Base-by-base conservation (phyloP, 2,113 vertebrate genomes). In the Carlito syrichta region DNA sequence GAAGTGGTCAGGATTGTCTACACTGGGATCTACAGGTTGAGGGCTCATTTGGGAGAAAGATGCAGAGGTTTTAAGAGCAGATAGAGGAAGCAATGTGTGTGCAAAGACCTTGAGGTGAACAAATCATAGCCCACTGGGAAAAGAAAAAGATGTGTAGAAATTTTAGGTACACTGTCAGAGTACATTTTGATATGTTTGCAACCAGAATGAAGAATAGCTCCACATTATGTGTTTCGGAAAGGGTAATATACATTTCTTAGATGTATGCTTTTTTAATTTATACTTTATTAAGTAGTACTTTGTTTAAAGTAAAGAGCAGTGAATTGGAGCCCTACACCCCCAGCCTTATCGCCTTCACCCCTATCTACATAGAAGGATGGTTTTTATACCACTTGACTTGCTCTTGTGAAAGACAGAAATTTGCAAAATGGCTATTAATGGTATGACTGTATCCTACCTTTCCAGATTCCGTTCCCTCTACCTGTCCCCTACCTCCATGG, bases 291-390 rank as follows among this genome's bases (percentile, higher is more conserved):
- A 58, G 27, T 68, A 82, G 62, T 17, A 66, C 86, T 78, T 68
- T 82, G 56, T 54, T 88, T 85, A 54, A 91, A 94, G 40, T 50
- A 12, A 81, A 66, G 16, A 71, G 7, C 32, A 62, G 68, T 86
- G n/a, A 48, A 5, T 12, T 78, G 43, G 38, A 91, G 4, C 6
- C 4, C 52, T 45, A 43, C 6, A 16, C 25, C 19, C 8, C 38
- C 25, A 4, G 8, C 20, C 32, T 8, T 7, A n/a, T 5, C 38
- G 12, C 50, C 56, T 45, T 20, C 27, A 74, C 10, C 20, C 9
- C n/a, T 52, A 6, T 1, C 14, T 11, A 13, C 27, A 23, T 1
- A 56, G 20, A 40, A 62, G 35, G 35, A 5, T 52, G 27, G 8
- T 38, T 45, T 76, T 69, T 77, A 7, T 25, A 35, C 16, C 50